These are phyloP conservation scores for Thecophora atra DNA, from an alignment of 2,888 invertebrate genomes.

Conservation along the genomic window DNA sequence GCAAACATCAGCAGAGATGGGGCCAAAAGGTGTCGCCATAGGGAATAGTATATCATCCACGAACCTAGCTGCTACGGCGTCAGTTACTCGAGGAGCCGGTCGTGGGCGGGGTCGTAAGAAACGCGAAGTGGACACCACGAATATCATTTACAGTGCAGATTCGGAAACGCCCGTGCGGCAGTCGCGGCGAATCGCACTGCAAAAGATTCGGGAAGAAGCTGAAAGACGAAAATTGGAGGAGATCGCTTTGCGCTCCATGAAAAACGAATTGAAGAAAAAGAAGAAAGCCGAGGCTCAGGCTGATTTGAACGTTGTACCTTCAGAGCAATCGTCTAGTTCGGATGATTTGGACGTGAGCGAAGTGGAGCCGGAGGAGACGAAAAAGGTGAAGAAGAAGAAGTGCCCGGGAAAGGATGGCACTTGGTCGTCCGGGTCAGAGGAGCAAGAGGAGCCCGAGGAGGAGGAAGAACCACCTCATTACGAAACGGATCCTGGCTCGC, in stretches of 20 bases:
- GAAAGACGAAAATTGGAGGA: slow-evolving; percentile 80
- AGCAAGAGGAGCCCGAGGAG: slow-evolving; percentile 67
- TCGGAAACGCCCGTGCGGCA: slow-evolving; percentile 72
- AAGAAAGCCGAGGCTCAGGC: slow-evolving; percentile 64
- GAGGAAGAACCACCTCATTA: slow-evolving; percentile 67
- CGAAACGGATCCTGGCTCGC: slow-evolving; percentile 68
- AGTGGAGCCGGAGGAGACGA: slow-evolving; percentile 59
- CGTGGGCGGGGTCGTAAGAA: slow-evolving; percentile 54
- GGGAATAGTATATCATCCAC: slow-evolving; percentile 4
- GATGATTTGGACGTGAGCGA: slow-evolving; percentile 48
- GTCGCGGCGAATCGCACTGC: slow-evolving; percentile 85
- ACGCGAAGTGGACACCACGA: slow-evolving; percentile 62
- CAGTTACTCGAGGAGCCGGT: slow-evolving; percentile 14
- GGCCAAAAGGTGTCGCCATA: not conserved
- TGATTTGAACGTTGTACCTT: slow-evolving; percentile 59
- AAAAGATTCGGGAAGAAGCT: slow-evolving; percentile 87
- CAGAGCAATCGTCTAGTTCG: slow-evolving; percentile 53
- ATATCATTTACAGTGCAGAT: slow-evolving; percentile 59
- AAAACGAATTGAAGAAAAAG: slow-evolving; percentile 72
- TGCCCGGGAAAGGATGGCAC: slow-evolving; percentile 60
- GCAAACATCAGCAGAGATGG: slow-evolving; percentile 17
- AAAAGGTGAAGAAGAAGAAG: slow-evolving; percentile 65
- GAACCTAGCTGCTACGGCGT: slow-evolving; percentile 19
- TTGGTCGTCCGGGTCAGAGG: slow-evolving; percentile 65
- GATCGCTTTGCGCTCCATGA: slow-evolving; percentile 74